Base-by-base conservation (phyloP, 2,113 vertebrate genomes). In the Neolamprologus brichardi region DNA sequence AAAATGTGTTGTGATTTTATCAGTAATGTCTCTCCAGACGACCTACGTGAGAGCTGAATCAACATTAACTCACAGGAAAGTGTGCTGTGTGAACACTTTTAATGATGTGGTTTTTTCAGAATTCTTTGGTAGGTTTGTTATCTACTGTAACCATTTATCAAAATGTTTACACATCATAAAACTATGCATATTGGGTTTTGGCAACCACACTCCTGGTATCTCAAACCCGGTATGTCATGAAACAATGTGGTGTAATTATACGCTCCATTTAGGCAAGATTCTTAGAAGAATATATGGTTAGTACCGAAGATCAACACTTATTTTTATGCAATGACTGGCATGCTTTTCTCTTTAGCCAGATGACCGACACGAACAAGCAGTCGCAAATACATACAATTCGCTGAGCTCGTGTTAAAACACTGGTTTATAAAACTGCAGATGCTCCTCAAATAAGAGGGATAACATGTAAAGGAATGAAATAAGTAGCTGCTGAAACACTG, bases 61-160 rank as follows among this genome's bases (percentile, higher is more conserved):
- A 94, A 94, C 90, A 90, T 2, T 82, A 53, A 89, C 56, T 90
- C 30, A 87, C 18, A 81, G 60, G 23, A 84, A 80, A 70, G 39
- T 58, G 62, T 20, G 23, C 75, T 54, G 13, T 30, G 30, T 75
- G 52, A 60, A 70, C 28, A 60, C 34, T 84, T 72, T 49, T 64
- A 77, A 81, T 87, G 70, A 91, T 83, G 83, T 83, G 67, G 52
- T 88, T 84, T 90, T 84, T 79, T 84, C 80, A 87, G 58, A 85
- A 58, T 70, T 80, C 23, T 86, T 82, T 84, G 58, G 77, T 23
- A 88, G 34, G 49, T 56, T 88, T 23, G 20, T 84, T 88, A 90
- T 90, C 79, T 87, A 20, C 20, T 60, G 14, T 85, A 34, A 54
- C 18, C 46, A 18, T 84, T 37, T 67, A 67, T 86, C 37, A 58